These are phyloP conservation scores for Ophraella communa DNA, from an alignment of 2,888 invertebrate species.

Conservation along the genomic window DNA sequence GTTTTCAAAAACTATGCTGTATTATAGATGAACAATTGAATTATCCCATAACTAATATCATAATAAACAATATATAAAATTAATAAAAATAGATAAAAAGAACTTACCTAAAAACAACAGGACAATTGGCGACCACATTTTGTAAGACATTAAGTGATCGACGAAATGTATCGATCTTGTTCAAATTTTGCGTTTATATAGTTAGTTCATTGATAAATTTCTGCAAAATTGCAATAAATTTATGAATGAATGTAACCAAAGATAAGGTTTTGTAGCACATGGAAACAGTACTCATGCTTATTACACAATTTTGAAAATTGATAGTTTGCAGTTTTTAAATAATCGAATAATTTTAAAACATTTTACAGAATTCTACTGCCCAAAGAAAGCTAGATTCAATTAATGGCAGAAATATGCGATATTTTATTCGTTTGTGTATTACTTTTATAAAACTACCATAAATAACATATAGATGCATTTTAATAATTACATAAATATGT, in stretches of 20 bases:
- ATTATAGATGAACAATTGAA: background rate
- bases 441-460: too few species aligned
- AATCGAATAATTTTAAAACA: background rate
- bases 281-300: background rate
- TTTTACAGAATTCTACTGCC: too few species aligned
- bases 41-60: background rate
- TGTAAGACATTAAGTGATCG: slow-evolving; percentile 40
- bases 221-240: slow-evolving; percentile 10
- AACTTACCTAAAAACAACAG: slow-evolving; percentile 56
- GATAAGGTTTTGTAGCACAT: background rate
- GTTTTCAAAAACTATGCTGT: too few species aligned
- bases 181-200: background rate
- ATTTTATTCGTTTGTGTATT: too few species aligned
- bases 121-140: slow-evolving; percentile 56
- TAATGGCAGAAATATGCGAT: too few species aligned
- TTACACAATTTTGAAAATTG: background rate
- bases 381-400: too few species aligned
- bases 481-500: too few species aligned
- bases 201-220: background rate
- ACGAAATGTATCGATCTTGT: slow-evolving; percentile 40
- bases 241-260: background rate
- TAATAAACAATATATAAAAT: background rate
- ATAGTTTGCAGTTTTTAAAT: background rate
- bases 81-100: slow-evolving; percentile 8
- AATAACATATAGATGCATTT: too few species aligned